phyloP scores from a whole-genome alignment of 2,797 vertebrate genomes.

The Oreochromis mossambicus region DNA sequence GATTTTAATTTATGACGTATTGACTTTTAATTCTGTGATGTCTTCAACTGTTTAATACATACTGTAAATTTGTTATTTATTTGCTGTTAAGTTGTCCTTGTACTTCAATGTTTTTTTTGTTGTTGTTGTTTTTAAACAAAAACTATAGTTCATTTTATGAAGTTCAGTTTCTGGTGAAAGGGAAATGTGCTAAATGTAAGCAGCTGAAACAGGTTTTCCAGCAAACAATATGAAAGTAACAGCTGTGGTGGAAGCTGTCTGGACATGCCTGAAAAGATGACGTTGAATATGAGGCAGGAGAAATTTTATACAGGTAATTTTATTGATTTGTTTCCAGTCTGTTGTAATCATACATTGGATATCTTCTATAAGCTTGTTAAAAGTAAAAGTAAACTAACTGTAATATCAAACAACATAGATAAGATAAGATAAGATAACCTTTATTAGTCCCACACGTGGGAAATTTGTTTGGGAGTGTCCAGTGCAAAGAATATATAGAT shows the following conservation, averaged over 20 bases:
- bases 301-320: background rate
- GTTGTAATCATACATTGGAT: background rate
- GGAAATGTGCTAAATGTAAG: background rate
- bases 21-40: background rate
- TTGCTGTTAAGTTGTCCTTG: background rate
- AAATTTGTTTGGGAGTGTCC: background rate
- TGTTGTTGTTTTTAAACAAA: background rate
- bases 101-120: background rate
- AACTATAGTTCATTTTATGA: background rate
- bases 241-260: background rate
- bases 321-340: background rate
- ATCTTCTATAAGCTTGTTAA: background rate
- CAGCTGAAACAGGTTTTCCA: background rate
- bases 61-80: background rate
- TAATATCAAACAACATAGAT: background rate
- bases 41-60: background rate
- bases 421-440: background rate
- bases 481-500: background rate
- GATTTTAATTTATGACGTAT: background rate
- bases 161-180: background rate
- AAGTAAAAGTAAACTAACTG: background rate
- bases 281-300: background rate
- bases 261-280: background rate
- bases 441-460: background rate
- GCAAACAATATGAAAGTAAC: background rate